Conservation (phyloP, 2,888 invertebrate genomes). For the Strigamia transsilvanica region DNA sequence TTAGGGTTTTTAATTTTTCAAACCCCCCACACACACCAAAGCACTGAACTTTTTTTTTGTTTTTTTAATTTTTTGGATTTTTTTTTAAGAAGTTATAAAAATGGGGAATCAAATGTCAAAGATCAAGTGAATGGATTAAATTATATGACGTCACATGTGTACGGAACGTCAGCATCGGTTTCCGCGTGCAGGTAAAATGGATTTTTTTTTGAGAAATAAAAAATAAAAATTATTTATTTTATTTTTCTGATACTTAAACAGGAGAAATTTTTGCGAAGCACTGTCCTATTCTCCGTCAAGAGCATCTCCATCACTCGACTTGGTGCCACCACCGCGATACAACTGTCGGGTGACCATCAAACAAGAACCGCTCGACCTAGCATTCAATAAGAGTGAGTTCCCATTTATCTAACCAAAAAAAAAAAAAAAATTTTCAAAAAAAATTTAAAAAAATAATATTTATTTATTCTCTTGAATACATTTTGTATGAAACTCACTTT, state of each 20-base stretch:
- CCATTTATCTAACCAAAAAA: neutral
- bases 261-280: neutral
- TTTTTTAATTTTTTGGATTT: neutral
- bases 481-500: neutral
- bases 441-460: neutral
- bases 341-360: slow-evolving; percentile 51
- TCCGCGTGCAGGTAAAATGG: neutral
- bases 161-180: neutral
- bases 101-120: neutral
- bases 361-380: slow-evolving; percentile 52
- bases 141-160: neutral
- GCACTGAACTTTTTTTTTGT: neutral
- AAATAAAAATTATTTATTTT: too few species aligned
- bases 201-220: too few species aligned
- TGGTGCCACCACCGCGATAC: slow-evolving; percentile 32
- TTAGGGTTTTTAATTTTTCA: neutral
- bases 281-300: neutral
- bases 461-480: too few species aligned
- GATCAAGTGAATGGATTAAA: slow-evolving; percentile 10
- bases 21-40: neutral
- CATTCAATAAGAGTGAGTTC: slow-evolving; percentile 52
- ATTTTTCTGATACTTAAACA: neutral
- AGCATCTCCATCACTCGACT: neutral
- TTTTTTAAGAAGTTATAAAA: neutral
- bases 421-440: neutral